Percentiles rank a stretch among this genome's conserved stretches.
These are phyloP conservation scores for Murina feae DNA, from an alignment of 2,113 vertebrate genomes.

Conservation along the genomic window DNA sequence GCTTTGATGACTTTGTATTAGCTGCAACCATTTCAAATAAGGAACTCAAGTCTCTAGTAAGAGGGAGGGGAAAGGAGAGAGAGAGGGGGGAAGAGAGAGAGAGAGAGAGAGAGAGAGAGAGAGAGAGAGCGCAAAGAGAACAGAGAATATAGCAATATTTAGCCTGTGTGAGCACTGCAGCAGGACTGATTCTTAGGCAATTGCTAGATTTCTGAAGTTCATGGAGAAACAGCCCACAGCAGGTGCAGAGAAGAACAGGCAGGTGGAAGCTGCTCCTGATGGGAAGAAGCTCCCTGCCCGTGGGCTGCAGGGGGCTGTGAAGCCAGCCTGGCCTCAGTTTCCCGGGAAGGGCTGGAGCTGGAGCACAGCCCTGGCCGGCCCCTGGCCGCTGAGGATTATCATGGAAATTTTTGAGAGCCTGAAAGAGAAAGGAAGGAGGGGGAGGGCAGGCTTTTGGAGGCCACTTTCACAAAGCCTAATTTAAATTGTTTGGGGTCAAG, in stretches of 20 bases:
- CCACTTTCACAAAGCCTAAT: slow-evolving; percentile 64
- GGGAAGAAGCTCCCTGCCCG: not conserved
- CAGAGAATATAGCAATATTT: not conserved
- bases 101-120: slow-evolving; percentile 32
- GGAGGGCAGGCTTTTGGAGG: slow-evolving; percentile 30
- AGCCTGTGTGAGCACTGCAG: not conserved
- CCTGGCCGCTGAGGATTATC: slow-evolving; percentile 35
- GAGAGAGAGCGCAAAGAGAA: not conserved
- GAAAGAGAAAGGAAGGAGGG: slow-evolving; percentile 45
- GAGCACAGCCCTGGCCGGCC: not conserved
- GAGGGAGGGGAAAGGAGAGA: slow-evolving; percentile 1
- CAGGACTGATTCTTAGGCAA: slow-evolving; percentile 31
- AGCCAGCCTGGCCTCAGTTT: slow-evolving; percentile 48
- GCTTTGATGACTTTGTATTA: slow-evolving; percentile 88
- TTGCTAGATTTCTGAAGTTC: slow-evolving; percentile 56
- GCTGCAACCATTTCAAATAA: slow-evolving; percentile 81
- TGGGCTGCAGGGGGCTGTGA: not conserved
- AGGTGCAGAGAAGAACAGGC: slow-evolving; percentile 56
- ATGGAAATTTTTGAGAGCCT: slow-evolving; percentile 58
- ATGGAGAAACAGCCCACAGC: slow-evolving; percentile 46
- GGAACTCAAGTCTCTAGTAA: slow-evolving; percentile 71
- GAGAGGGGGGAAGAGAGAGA: not conserved
- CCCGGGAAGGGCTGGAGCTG: not conserved
- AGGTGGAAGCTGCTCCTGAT: slow-evolving; percentile 46
- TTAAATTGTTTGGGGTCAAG: slow-evolving; percentile 68